These are phyloP conservation scores for Psephotus haematonotus DNA, from an alignment of 2,113 vertebrate genomes.

Conservation along the genomic window DNA sequence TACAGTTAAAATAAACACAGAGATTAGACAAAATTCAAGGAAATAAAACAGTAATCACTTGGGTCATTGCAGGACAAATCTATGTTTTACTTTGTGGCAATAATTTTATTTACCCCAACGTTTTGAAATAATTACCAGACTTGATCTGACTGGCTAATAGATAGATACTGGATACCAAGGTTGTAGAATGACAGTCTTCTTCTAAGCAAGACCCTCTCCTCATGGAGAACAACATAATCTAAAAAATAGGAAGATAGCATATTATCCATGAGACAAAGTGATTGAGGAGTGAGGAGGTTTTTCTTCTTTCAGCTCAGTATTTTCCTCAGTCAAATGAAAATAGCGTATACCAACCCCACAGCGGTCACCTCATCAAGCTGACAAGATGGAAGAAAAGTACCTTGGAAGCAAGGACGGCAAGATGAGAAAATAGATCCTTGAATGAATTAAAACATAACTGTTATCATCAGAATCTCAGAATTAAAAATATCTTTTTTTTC, in stretches of 20 bases:
- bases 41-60: background rate
- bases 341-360: accelerated
- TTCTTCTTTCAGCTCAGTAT: background rate
- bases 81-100: background rate
- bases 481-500: background rate
- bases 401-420: background rate
- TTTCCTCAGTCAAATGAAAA: background rate
- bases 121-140: background rate
- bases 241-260: background rate
- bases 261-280: background rate
- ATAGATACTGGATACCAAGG: background rate
- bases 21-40: background rate
- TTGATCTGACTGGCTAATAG: background rate
- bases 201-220: background rate
- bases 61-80: background rate
- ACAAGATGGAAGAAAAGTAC: background rate
- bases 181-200: background rate
- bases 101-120: background rate
- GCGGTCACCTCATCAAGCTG: accelerated
- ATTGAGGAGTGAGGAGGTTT: background rate
- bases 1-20: background rate
- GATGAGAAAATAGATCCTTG: background rate
- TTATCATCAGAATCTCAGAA: background rate
- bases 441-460: background rate
- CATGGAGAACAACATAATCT: background rate